These are phyloP conservation scores for Acanthurus leucopareius DNA, from an alignment of 2,797 vertebrate genomes.

Conservation along the genomic window DNA sequence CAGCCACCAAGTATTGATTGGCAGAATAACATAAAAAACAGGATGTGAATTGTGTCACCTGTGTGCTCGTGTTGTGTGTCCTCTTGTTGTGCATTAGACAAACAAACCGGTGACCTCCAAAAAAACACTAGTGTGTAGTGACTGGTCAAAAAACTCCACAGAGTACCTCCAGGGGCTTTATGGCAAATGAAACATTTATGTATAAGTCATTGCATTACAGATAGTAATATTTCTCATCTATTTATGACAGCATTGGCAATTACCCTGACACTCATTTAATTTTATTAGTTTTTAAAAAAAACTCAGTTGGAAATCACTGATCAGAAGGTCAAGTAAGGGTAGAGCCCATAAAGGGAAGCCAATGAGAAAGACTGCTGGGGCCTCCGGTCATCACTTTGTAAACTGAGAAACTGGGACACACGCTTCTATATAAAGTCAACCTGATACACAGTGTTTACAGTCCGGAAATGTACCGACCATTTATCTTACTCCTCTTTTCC, in stretches of 20 bases:
- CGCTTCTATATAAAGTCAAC: constrained; percentile 22
- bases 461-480: constrained; percentile 4
- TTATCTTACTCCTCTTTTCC: not conserved
- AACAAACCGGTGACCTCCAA: not conserved
- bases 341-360: not conserved
- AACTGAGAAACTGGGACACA: constrained; percentile 33
- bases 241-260: not conserved
- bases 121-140: not conserved
- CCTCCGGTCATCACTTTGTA: constrained; percentile 19
- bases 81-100: not conserved
- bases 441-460: constrained; percentile 16
- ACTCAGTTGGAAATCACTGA: not conserved
- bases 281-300: not conserved
- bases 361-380: constrained; percentile 1
- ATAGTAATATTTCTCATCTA: not conserved
- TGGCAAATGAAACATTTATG: not conserved
- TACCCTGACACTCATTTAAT: not conserved
- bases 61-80: not conserved
- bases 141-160: not conserved
- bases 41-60: not conserved
- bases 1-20: not conserved
- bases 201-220: not conserved
- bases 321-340: not conserved
- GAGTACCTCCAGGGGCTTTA: not conserved
- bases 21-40: not conserved